Evolutionary conservation across 2,797 vertebrate genomes (phyloP).

Genomic region (Cryptoprocta ferox): DNA sequence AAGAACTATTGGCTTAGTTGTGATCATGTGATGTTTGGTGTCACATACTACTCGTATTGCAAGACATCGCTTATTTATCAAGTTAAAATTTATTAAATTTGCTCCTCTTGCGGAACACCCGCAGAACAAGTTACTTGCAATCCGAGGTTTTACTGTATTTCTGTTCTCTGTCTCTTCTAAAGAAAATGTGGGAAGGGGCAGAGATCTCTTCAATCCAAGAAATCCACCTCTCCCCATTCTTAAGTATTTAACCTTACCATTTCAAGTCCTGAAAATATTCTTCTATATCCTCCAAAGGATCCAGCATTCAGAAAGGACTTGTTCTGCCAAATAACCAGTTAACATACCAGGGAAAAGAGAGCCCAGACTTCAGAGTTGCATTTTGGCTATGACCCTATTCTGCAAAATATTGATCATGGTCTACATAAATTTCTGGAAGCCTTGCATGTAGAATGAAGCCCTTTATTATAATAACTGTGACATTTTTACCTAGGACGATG

Average conservation of each 20-base stretch:
- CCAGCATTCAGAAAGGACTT: neutral
- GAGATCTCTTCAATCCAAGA: neutral
- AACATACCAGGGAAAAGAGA: neutral
- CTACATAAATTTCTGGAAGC: slow-evolving; percentile 11
- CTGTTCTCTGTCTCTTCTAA: neutral
- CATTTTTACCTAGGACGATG: neutral
- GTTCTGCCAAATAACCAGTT: neutral
- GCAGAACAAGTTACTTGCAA: too few species aligned
- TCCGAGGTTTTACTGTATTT: too few species aligned
- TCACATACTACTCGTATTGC: too few species aligned
- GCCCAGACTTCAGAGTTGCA: neutral
- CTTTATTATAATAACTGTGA: neutral
- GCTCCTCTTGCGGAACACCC: too few species aligned
- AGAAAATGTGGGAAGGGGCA: neutral
- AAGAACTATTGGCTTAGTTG: too few species aligned
- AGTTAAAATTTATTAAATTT: too few species aligned
- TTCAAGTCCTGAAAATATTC: neutral
- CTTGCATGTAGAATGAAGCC: neutral
- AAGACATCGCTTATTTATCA: too few species aligned
- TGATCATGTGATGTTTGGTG: too few species aligned
- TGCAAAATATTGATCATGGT: neutral
- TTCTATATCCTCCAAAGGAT: neutral
- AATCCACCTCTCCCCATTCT: neutral
- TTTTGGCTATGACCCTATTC: neutral
- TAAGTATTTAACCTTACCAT: neutral